phyloP scores from a whole-genome alignment of 2,113 vertebrate genomes.

The Archilochus colubris region DNA sequence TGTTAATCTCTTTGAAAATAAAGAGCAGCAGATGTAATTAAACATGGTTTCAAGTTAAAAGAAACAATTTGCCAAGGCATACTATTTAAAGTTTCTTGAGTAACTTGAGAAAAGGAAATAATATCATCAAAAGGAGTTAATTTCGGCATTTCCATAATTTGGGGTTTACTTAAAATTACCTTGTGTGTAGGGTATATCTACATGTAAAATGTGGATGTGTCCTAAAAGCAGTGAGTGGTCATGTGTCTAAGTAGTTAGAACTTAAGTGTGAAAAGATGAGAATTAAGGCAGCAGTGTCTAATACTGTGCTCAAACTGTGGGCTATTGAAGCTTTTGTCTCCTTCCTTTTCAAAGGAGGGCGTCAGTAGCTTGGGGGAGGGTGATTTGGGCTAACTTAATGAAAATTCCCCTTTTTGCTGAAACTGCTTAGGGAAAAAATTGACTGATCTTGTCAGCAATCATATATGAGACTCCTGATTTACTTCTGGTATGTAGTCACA shows the following conservation, averaged over 20 bases:
- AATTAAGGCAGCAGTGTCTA: background rate
- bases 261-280: background rate
- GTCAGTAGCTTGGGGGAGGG: background rate
- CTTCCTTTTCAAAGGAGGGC: background rate
- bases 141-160: background rate
- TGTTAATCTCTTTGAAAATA: background rate
- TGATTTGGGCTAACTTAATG: background rate
- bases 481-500: background rate
- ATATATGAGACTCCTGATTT: background rate
- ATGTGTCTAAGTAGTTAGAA: background rate
- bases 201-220: background rate
- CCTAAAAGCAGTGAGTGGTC: background rate
- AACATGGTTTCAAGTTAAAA: background rate
- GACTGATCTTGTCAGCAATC: background rate
- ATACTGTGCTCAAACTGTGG: background rate
- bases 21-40: background rate
- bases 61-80: background rate
- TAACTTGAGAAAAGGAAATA: background rate
- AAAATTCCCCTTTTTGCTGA: background rate
- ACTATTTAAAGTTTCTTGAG: background rate
- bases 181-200: background rate
- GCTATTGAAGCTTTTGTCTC: background rate
- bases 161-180: background rate
- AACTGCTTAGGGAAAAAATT: accelerated
- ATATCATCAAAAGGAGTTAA: background rate